Evolutionary conservation across 2,888 invertebrate genomes (phyloP), one percentile per base, ranked within the genome.

Genomic region (Cosmorhoe ocellata): DNA sequence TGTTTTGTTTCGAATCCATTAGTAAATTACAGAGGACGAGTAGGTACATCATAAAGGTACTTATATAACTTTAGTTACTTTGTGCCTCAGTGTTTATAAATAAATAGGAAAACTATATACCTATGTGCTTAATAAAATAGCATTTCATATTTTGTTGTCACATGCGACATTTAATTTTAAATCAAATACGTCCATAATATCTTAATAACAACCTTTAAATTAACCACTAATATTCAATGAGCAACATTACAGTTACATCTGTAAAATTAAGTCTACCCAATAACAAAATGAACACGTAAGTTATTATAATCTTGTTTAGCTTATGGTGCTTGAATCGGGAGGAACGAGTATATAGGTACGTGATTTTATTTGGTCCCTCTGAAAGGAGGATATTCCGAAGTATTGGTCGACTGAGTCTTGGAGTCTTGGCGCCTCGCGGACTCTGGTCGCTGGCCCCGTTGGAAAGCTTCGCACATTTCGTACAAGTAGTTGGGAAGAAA

Each of bases 391-490:
- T 71, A 70, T 47, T 74, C 73, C 12, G 63, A 51, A 11, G 66
- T 67, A 10, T 59, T 59, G 30, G 66, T 63, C n/a, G 67, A 59
- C n/a, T 67, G 67, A 28, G 73, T 67, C 33, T 69, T 69, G 10
- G 74, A 62, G 27, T 84, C 81, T 11, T 71, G 67, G 24, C 82
- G 76, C 9, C 85, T 71, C 10, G 81, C 80, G 5, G 87, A 85
- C 46, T 84, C 84, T 26, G 88, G 81, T 40, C 79, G 74, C 47
- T 79, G 79, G 10, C 88, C 88, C 39, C 81, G 79, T 59, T 90
- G 90, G 56, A 84, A 90, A 14, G 85, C 83, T 58, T 89, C 90
- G 59, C 90, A 90, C 90, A 90, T 90, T 68, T 90, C 90, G 66
- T 82, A 90, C 65, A 90, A 75, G 64, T 90, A 90, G 68, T 90